phyloP scores from a whole-genome alignment of 2,113 vertebrate genomes.

The Promerops cafer region DNA sequence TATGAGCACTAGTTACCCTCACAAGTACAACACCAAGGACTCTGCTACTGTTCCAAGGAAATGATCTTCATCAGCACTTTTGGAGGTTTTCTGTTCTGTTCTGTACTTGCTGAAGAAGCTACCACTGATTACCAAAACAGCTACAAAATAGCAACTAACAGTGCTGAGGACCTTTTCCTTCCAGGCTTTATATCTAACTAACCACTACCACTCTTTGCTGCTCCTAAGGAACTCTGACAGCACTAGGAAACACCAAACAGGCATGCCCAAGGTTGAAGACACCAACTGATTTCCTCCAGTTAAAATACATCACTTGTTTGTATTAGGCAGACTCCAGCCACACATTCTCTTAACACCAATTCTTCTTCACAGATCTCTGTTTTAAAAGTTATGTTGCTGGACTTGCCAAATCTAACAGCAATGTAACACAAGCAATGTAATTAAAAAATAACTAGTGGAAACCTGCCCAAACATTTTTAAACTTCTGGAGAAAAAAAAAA shows the following conservation, averaged over 20 bases:
- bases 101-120: neutral
- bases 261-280: neutral
- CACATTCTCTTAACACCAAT: neutral
- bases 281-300: neutral
- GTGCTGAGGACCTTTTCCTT: neutral
- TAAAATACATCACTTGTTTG: neutral
- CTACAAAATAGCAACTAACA: neutral
- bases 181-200: neutral
- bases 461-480: neutral
- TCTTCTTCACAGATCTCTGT: neutral
- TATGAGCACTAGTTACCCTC: neutral
- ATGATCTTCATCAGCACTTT: neutral
- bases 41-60: neutral
- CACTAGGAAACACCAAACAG: neutral
- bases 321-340: neutral
- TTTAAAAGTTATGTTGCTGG: neutral
- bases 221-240: neutral
- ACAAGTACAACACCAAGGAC: neutral
- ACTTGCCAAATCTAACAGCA: neutral
- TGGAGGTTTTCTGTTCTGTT: neutral
- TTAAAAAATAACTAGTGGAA: neutral
- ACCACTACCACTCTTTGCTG: neutral
- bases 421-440: neutral
- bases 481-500: fast-evolving
- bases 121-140: neutral